phyloP scores from a whole-genome alignment of 2,888 invertebrate genomes.

The Crepidodera aurea region DNA sequence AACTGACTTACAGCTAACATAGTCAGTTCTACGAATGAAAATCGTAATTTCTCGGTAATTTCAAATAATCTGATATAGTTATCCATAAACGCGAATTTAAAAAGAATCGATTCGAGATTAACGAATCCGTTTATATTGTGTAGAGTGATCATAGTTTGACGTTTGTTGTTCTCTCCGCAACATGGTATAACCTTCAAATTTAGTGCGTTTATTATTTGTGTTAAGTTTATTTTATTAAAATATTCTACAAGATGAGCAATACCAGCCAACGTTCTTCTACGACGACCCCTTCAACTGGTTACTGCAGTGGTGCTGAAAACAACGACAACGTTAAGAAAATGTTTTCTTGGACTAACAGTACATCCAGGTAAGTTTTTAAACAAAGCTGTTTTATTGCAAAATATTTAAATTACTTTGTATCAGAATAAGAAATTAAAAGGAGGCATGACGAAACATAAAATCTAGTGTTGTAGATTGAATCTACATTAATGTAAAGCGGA shows the following conservation, averaged over 20 bases:
- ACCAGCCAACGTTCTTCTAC: neutral
- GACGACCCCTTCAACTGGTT: neutral
- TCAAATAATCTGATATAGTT: constrained; percentile 8
- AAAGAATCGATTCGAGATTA: neutral
- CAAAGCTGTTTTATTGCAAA: neutral
- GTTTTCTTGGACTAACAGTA: constrained; percentile 37
- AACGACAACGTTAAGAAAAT: constrained; percentile 31
- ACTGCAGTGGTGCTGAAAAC: constrained; percentile 4
- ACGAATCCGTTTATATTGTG: neutral
- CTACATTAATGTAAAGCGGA: too few relatives aligned
- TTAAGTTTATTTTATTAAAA: neutral
- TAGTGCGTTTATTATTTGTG: constrained; percentile 21
- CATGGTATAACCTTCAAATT: constrained; percentile 29
- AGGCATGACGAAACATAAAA: too few relatives aligned
- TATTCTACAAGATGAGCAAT: constrained; percentile 26
- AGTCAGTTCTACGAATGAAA: neutral
- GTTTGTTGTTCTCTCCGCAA: constrained; percentile 20
- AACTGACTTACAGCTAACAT: constrained; percentile 26
- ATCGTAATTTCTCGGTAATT: constrained; percentile 6
- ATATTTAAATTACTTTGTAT: too few relatives aligned
- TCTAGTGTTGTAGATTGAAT: too few relatives aligned
- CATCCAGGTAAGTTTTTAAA: constrained; percentile 33
- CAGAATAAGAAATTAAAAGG: neutral
- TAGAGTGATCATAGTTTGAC: constrained; percentile 15
- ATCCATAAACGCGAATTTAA: neutral